Evolutionary conservation across 2,797 vertebrate genomes (phyloP).

Genomic region (Triplophysa yarkandensis): DNA sequence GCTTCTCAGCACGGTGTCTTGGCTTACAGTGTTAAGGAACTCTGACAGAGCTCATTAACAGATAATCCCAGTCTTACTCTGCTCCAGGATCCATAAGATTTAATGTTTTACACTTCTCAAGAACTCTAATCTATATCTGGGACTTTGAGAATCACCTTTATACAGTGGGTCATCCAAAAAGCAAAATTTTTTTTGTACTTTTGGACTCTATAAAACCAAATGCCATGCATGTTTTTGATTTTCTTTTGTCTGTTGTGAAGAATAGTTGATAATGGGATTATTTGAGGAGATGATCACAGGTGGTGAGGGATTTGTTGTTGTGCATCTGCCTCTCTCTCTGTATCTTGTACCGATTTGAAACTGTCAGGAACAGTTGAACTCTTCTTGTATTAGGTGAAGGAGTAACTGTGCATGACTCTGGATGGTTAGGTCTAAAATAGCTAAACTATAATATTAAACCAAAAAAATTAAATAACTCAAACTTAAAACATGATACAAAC

Average conservation of each 20-base stretch:
- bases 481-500: too few relatives aligned
- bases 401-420: too few relatives aligned
- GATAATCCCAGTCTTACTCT: background rate
- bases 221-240: background rate
- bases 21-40: slow-evolving; percentile 8
- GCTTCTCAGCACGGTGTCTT: slow-evolving; percentile 12
- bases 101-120: background rate
- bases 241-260: background rate
- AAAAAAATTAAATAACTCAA: too few relatives aligned
- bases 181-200: background rate
- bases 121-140: background rate
- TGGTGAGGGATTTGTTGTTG: background rate
- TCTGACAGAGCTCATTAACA: background rate
- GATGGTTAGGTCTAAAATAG: too few relatives aligned
- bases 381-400: too few relatives aligned
- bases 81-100: background rate
- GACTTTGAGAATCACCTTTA: too few relatives aligned
- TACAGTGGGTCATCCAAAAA: background rate
- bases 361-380: too few relatives aligned
- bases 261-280: background rate
- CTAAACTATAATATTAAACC: too few relatives aligned
- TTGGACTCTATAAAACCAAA: background rate
- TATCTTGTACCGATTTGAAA: too few relatives aligned
- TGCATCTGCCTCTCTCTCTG: slow-evolving; percentile 1
- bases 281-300: slow-evolving; percentile 21